A percentile compares a stretch with the other conserved stretches of the same genome.
Conservation (phyloP, 2,888 invertebrate species). For the Tetropium fuscum region DNA sequence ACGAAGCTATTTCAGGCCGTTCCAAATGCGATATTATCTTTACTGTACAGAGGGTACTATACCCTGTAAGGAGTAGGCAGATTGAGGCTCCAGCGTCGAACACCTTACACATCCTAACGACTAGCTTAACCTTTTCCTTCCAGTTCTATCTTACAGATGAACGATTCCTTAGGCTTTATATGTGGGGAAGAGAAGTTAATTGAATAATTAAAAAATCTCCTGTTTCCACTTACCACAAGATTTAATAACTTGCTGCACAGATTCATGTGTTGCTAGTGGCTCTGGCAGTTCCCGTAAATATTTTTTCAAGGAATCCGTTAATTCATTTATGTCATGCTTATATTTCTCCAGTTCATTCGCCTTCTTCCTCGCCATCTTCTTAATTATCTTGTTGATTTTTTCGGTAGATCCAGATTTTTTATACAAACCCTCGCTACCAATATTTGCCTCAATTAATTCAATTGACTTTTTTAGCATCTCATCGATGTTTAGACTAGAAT, state of each 20-base stretch:
- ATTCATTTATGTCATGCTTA: slow-evolving; percentile 84
- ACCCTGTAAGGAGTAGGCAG: too few relatives aligned
- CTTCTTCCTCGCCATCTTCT: slow-evolving; percentile 55
- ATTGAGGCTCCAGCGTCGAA: too few relatives aligned
- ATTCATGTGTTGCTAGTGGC: slow-evolving; percentile 84
- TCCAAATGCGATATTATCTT: not conserved
- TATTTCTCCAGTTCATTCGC: slow-evolving; percentile 54
- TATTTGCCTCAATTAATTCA: slow-evolving; percentile 76
- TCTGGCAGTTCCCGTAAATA: slow-evolving; percentile 93
- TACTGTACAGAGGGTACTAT: not conserved
- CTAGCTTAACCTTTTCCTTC: too few relatives aligned
- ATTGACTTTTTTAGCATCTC: slow-evolving; percentile 85
- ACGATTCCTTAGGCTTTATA: too few relatives aligned
- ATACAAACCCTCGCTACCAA: slow-evolving; percentile 85
- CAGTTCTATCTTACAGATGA: too few relatives aligned
- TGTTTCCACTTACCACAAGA: slow-evolving; percentile 70
- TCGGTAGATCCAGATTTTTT: slow-evolving; percentile 83
- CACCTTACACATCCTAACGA: too few relatives aligned
- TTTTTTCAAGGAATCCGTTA: slow-evolving; percentile 90
- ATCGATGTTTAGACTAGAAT: slow-evolving; percentile 44
- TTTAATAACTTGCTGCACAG: slow-evolving; percentile 50
- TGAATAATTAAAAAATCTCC: not conserved
- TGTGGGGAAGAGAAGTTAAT: too few relatives aligned
- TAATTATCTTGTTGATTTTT: slow-evolving; percentile 55
- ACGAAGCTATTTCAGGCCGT: not conserved